Evolutionary conservation across 2,113 vertebrate genomes (phyloP), one percentile per base, ranked within the genome.

Genomic region (Syngnathus typhle): DNA sequence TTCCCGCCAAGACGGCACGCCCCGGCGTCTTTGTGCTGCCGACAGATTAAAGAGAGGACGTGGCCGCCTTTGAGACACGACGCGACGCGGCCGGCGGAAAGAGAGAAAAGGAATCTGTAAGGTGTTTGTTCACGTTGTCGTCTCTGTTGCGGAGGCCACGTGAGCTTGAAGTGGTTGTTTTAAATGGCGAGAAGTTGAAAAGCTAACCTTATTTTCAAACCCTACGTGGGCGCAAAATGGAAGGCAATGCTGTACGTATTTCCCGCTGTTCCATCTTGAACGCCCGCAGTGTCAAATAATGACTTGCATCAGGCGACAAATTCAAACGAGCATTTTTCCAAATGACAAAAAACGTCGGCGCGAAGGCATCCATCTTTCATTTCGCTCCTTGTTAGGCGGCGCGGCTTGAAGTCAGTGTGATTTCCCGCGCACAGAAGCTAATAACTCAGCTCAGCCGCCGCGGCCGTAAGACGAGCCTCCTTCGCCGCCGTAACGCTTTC

Each of bases 1-100:
- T 99, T 69, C 97, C 96, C 32, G 96, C 97, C 82, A 99, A 96
- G 75, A 96, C 96, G 3, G 96, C 94, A 67, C 88, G 89, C 80
- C 87, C 89, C 6, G 94, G 92, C 21, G 95, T 98, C 87, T 93
- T 92, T 68, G 92, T 88, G 84, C 96, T 99, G 84, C 32, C 56
- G 54, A 23, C 21, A 38, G 60, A 43, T 21, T 18, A 60, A 60
- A 69, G 11, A 15, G 15, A 21, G 51, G 13, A 71, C 61, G 60
- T 41, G 62, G 77, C 11, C 16, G 5, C n/a, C 60, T 23, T 44
- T 15, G 39, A n/a, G 4, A 43, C 19, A 13, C 19, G 4, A 11
- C 6, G 12, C 4, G 37, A 9, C 5, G 46, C 7, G 7, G 15
- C 1, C 1, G 7, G 18, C n/a, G 18, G 6, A 13, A 9, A 47